Conservation (phyloP, 2,113 vertebrate genomes). For the Alligator sinensis region DNA sequence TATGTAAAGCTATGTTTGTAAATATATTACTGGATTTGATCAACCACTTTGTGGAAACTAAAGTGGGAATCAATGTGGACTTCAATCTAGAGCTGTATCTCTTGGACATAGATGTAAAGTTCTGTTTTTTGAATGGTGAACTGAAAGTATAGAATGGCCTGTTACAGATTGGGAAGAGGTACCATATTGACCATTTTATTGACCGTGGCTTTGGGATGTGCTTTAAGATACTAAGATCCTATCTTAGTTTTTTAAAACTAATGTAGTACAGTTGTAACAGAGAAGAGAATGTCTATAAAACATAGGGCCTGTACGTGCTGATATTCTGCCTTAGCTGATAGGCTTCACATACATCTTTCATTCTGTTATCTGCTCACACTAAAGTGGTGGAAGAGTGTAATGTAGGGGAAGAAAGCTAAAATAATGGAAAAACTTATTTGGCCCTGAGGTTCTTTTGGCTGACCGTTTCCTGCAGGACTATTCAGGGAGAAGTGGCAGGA, state of each 20-base stretch:
- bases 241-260: background rate
- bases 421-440: background rate
- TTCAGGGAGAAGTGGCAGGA: background rate
- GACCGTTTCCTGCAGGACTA: background rate
- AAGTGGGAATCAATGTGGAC: constrained; percentile 26
- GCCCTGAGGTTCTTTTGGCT: background rate
- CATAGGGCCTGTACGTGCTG: fast-evolving
- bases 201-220: background rate
- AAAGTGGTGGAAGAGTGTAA: fast-evolving
- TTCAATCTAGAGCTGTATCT: background rate
- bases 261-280: fast-evolving
- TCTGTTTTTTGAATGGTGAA: fast-evolving
- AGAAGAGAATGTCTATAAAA: background rate
- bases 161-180: background rate
- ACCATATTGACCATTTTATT: background rate
- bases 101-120: background rate
- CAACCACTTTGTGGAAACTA: background rate
- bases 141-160: fast-evolving
- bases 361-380: fast-evolving
- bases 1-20: background rate
- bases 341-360: background rate
- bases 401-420: background rate
- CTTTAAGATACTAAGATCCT: constrained; percentile 1
- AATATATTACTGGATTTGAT: constrained; percentile 5
- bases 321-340: fast-evolving